Base-by-base conservation (phyloP, 2,113 vertebrate species). In the Apteryx owenii region DNA sequence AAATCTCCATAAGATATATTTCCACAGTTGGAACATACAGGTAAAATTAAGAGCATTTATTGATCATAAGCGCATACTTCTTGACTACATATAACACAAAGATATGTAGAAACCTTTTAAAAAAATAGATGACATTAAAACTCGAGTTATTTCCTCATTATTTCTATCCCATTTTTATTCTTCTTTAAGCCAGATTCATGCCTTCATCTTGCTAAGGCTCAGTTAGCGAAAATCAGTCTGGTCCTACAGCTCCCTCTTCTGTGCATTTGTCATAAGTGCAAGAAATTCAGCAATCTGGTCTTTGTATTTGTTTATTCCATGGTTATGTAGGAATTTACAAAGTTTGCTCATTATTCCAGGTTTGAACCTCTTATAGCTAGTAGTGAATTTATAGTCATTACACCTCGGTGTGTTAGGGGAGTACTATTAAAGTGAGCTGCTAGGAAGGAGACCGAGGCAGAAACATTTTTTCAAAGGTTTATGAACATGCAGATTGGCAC, bases 221-320 rank as follows among this genome's bases (percentile, higher is more conserved):
- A 29, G 51, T 42, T 12, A 75, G n/a, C 65, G 80, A 94, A 88
- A 87, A 82, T 40, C 88, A 97, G 2, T 83, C 48, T 83, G 86
- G 64, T 98, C 97, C 88, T 98, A 92, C 68, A 84, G 93, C 97
- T 85, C 98, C 98, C 98, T 98, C 98, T 98, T 91, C 97, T 98
- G 98, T 98, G 89, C 83, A 86, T 96, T 95, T 94, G 38, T 87
- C 64, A 40, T 69, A 81, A 89, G 66, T 82, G 95, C 88, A 86
- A 92, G 77, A 84, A 89, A 89, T 14, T 44, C 25, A 48, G 85
- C 65, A 81, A 25, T 36, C 62, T 19, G 28, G 5, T 44, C 12
- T 85, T 23, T 85, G 0, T 21, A 21, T 68, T 73, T 21, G 18
- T 70, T 89, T 66, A 56, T 70, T 78, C 26, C 46, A 12, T 21